Base-by-base conservation (phyloP, 1,140 invertebrate species). In the Venturia canescens region DNA sequence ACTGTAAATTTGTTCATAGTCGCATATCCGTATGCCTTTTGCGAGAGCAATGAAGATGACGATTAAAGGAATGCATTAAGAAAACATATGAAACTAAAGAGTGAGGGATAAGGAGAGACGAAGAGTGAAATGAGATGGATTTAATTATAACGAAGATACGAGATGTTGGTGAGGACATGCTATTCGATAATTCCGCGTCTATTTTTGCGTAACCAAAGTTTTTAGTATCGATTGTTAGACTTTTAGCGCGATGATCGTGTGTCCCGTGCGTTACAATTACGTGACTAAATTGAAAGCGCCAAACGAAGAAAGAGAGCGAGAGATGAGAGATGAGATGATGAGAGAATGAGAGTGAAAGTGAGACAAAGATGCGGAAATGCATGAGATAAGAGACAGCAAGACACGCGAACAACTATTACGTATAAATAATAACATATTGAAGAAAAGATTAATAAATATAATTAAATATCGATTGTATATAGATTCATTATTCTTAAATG, bases 191-290 rank as follows among this genome's bases (percentile, higher is more conserved):
- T 86, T 85, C 85, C 83, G 85, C 87, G 84, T 90, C 88, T 90
- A 90, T 91, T 90, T 91, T 91, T 91, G 85, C 88, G 88, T 90
- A 91, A 91, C 90, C 90, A 91, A 91, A 91, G 90, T 90, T 89
- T 83, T 88, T 86, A 89, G 86, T 86, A 85, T 81, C 81, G 60
- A 81, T 81, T 75, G 80, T 83, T 83, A 67, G 77, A 78, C 74
- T 78, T 77, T 71, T 82, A 81, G 70, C 71, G 82, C 72, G 81
- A 63, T 74, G 60, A 75, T 77, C 76, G 70, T 44, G 67, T 82
- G 50, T 76, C 67, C 69, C 63, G 67, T 82, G 69, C 75, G 75
- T 66, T 53, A 18, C 71, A 74, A 80, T 82, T 78, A 34, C 50
- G 72, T 82, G 78, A 50, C 57, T 48, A 67, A 66, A 63, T 78